Conservation (phyloP, 2,113 vertebrate genomes). For the Helogale parvula region DNA sequence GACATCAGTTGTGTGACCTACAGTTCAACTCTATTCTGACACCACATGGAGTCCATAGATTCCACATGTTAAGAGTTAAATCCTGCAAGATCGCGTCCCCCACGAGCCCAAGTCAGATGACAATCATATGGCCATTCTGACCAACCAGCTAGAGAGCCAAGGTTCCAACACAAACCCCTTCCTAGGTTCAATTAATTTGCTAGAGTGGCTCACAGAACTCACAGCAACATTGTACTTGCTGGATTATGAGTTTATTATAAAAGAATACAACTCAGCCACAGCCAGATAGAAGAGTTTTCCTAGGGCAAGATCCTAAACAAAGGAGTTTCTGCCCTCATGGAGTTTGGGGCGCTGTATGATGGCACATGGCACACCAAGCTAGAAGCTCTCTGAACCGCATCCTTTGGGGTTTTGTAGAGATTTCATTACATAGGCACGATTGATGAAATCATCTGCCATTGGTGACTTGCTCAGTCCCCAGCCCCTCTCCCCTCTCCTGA, state of each 20-base stretch:
- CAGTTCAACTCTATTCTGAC: background rate
- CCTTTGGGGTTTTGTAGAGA: background rate
- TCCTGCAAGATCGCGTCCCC: background rate
- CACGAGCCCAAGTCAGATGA: background rate
- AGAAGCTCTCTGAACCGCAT: background rate
- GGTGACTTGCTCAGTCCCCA: background rate
- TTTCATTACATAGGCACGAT: background rate
- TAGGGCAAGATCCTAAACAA: background rate
- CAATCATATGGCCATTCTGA: background rate
- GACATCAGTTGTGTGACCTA: background rate
- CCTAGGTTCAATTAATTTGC: background rate
- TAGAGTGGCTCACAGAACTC: background rate
- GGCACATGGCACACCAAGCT: background rate
- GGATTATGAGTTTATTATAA: background rate
- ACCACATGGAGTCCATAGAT: background rate
- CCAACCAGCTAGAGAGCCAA: background rate
- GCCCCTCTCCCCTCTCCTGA: background rate
- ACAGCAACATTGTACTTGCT: background rate
- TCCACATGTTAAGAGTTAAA: background rate
- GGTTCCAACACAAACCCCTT: background rate
- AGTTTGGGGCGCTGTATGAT: background rate
- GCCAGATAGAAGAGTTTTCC: no score
- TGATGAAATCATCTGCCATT: background rate
- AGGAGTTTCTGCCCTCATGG: background rate
- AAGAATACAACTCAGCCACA: background rate